Conservation (phyloP, 1,140 invertebrate genomes). For the Drosophila ironensis region DNA sequence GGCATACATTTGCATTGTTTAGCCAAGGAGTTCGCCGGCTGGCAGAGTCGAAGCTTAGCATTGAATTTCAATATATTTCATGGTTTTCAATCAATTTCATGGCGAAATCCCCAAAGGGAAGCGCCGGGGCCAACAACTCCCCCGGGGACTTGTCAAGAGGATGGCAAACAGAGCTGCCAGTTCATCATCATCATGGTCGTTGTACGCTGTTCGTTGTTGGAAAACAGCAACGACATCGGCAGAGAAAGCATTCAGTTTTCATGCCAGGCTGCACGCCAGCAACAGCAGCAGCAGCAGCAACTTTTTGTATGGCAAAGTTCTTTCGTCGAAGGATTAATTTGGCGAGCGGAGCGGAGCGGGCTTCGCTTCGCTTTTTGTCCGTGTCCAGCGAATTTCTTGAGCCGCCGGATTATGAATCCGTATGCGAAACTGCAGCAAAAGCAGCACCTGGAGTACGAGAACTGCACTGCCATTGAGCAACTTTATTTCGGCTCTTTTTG, state of each 20-base stretch:
- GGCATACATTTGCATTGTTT: conserved; percentile 48
- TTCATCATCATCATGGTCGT: conserved; percentile 39
- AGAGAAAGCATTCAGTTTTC: background rate
- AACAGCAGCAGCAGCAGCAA: conserved; percentile 6
- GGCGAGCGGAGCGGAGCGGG: conserved; percentile 50
- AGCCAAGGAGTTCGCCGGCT: background rate
- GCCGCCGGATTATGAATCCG: conserved; percentile 59
- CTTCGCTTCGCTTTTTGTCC: conserved; percentile 33
- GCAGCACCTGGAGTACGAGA: conserved; percentile 15
- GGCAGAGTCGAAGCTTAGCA: conserved; percentile 35
- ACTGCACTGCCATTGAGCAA: conserved; percentile 6
- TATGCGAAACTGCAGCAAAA: conserved; percentile 10
- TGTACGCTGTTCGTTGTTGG: background rate
- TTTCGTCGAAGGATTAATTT: conserved; percentile 61
- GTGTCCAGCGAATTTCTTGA: conserved; percentile 26
- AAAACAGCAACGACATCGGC: background rate
- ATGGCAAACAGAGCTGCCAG: conserved; percentile 54
- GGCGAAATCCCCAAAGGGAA: conserved; percentile 43
- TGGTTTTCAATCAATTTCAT: conserved; percentile 78
- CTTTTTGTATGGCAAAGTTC: conserved; percentile 58
- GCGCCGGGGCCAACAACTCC: conserved; percentile 25
- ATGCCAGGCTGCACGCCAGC: conserved; percentile 2
- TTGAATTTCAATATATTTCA: conserved; percentile 79
- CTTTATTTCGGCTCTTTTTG: conserved; percentile 6
- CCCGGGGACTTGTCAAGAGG: conserved; percentile 65